Percentiles rank a stretch among this genome's conserved stretches.
phyloP scores from a whole-genome alignment of 1,140 invertebrate genomes.

The Apis cerana region DNA sequence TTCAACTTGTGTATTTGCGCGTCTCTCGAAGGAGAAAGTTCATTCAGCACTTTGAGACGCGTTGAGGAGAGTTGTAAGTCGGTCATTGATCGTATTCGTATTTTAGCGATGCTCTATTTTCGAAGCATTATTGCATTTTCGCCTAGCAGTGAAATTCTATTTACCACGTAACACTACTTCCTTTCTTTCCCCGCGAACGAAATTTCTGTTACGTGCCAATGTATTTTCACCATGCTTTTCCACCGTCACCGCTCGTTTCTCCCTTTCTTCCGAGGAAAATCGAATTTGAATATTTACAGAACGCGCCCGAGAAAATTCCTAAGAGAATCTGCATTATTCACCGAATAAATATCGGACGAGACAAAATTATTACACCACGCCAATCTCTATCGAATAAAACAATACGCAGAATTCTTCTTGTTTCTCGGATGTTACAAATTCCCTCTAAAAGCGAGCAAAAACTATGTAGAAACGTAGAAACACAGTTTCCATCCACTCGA shows the following conservation, averaged over 20 bases:
- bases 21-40: not conserved
- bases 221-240: too few relatives aligned
- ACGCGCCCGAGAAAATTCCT: not conserved
- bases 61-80: too few relatives aligned
- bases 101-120: not conserved
- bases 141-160: too few relatives aligned
- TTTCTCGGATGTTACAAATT: not conserved
- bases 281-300: not conserved
- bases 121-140: too few relatives aligned
- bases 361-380: too few relatives aligned
- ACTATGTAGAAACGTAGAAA: too few relatives aligned
- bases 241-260: too few relatives aligned
- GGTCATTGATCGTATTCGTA: not conserved
- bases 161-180: too few relatives aligned
- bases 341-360: not conserved
- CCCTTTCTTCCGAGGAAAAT: not conserved
- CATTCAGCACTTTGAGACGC: not conserved
- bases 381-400: not conserved
- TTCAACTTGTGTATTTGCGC: not conserved
- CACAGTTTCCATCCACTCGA: not conserved
- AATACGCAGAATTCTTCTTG: not conserved
- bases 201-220: too few relatives aligned
- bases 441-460: not conserved
- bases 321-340: not conserved
- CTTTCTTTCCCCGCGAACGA: too few relatives aligned